Evolutionary conservation across 1,140 invertebrate species (phyloP).

Genomic region (Samia ricini): DNA sequence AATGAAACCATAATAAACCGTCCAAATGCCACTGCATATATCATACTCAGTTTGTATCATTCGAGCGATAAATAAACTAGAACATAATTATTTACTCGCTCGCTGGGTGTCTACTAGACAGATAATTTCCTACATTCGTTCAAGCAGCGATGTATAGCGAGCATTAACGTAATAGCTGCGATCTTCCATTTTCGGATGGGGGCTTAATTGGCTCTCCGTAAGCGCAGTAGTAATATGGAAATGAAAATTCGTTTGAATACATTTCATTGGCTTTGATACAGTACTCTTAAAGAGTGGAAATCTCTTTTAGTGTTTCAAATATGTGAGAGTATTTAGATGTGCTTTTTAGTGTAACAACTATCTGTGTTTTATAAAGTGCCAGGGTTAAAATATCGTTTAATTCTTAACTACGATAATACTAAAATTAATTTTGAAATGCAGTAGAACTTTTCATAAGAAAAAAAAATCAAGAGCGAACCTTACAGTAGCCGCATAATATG

Average conservation of each 20-base stretch:
- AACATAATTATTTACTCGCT: background rate
- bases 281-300: background rate
- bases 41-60: background rate
- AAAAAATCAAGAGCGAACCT: no score
- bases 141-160: slow-evolving; percentile 38
- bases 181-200: background rate
- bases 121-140: slow-evolving; percentile 15
- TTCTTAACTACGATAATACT: no score
- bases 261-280: background rate
- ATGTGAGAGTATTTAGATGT: no score
- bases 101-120: background rate
- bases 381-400: no score
- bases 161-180: slow-evolving; percentile 34
- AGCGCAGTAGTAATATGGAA: background rate
- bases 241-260: background rate
- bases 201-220: background rate
- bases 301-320: background rate
- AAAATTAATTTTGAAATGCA: no score
- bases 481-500: no score
- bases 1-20: no score
- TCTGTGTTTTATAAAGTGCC: no score
- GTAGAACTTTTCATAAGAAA: no score
- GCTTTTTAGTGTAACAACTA: no score
- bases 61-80: background rate
- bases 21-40: background rate